Conservation (phyloP, 37 sponge, comb jelly and placozoan genomes). For the Halichondria panicea region DNA sequence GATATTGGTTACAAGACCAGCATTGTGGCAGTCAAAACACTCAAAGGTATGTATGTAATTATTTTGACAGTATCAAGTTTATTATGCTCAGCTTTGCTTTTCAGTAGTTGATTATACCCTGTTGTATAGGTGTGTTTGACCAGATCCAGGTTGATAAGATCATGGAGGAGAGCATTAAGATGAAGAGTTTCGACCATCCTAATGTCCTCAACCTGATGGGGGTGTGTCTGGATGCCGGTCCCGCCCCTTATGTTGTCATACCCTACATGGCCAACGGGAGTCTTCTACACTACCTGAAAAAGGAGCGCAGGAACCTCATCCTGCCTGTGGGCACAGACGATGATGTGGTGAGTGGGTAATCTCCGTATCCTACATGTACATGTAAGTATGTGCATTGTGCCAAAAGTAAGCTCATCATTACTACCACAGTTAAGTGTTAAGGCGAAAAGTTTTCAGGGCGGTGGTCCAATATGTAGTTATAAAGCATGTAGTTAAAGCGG, state of each 20-base stretch:
- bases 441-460: too few species aligned
- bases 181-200: slow-evolving; percentile 40
- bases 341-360: slow-evolving; percentile 25
- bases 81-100: too few species aligned
- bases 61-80: not conserved
- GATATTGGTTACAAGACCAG: slow-evolving; percentile 1
- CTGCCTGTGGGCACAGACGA: slow-evolving; percentile 2
- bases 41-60: slow-evolving; percentile 20
- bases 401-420: too few species aligned
- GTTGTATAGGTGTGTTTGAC: slow-evolving; percentile 10
- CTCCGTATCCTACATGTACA: not conserved
- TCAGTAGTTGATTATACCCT: not conserved
- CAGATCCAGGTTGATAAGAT: slow-evolving; percentile 4
- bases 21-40: slow-evolving; percentile 34
- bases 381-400: too few species aligned
- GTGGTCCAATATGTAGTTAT: too few species aligned
- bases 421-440: too few species aligned
- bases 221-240: slow-evolving; percentile 36
- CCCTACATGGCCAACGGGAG: slow-evolving; percentile 42
- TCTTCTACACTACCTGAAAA: slow-evolving; percentile 30
- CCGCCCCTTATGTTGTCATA: slow-evolving; percentile 42
- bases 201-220: slow-evolving; percentile 40
- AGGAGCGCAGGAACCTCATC: slow-evolving; percentile 5
- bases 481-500: too few species aligned
- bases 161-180: slow-evolving; percentile 29